A percentile compares a stretch with the other conserved stretches of the same genome.
Conservation (phyloP, 1,140 invertebrate genomes). For the Penaeus chinensis region DNA sequence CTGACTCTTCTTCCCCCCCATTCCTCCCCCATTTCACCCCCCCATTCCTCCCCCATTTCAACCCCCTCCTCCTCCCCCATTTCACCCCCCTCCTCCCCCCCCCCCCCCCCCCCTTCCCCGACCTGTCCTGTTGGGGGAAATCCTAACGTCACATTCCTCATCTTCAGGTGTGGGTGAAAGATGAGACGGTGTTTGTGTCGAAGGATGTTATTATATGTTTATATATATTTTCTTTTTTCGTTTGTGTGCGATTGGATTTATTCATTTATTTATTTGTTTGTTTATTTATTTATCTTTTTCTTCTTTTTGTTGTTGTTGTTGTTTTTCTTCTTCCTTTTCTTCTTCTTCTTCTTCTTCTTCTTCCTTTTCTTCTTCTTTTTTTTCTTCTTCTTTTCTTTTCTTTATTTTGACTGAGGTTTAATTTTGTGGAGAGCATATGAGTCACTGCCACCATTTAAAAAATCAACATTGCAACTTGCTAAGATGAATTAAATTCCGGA, state of each 20-base stretch:
- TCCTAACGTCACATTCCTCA: too few species aligned
- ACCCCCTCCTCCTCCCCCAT: background rate
- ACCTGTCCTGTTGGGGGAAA: background rate
- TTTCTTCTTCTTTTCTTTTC: background rate
- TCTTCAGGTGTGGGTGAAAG: too few species aligned
- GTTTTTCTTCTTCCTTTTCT: background rate
- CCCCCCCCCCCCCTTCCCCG: background rate
- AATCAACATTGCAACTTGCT: too few species aligned
- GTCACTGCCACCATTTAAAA: too few species aligned
- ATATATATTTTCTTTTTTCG: background rate
- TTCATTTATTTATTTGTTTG: background rate
- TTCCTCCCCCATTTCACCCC: background rate
- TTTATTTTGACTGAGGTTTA: background rate
- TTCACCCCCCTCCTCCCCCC: background rate
- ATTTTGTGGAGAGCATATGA: background rate
- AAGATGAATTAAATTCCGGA: too few species aligned
- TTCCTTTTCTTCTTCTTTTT: background rate
- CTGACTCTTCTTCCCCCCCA: background rate
- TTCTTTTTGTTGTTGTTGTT: background rate
- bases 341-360: background rate
- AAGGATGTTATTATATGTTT: too few species aligned
- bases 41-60: background rate
- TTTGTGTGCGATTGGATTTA: background rate
- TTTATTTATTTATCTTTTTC: background rate
- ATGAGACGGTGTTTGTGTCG: too few species aligned